Percentiles rank a stretch among this genome's conserved stretches.
Evolutionary conservation across 2,113 vertebrate species (phyloP).

Genomic region (Acinonyx jubatus): DNA sequence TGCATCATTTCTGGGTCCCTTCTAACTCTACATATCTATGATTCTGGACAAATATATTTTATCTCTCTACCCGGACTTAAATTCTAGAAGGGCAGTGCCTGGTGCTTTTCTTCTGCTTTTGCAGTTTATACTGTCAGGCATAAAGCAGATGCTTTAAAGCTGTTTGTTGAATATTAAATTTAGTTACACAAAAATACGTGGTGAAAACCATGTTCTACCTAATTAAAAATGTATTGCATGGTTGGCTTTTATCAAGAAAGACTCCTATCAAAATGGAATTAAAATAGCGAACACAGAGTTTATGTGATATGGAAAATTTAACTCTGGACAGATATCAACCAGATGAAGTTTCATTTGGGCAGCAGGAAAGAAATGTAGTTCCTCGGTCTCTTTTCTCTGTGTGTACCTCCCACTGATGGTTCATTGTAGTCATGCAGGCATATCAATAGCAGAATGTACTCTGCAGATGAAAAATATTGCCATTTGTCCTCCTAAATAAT

Average conservation of each 20-base stretch:
- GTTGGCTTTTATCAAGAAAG: conserved; percentile 55
- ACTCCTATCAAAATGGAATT: conserved; percentile 7
- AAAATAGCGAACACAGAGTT: neutral
- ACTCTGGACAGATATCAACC: conserved; percentile 22
- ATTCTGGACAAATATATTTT: neutral
- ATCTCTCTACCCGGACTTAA: neutral
- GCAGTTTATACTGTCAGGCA: neutral
- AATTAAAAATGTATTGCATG: conserved; percentile 3
- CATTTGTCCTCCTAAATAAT: conserved; percentile 50
- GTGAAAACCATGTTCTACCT: conserved; percentile 56
- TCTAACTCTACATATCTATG: neutral
- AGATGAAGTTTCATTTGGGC: neutral
- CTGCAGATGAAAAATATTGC: conserved; percentile 58
- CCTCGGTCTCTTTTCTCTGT: neutral
- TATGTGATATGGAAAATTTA: conserved; percentile 13
- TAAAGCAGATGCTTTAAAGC: conserved; percentile 27
- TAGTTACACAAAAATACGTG: conserved; percentile 47
- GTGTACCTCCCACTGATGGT: neutral
- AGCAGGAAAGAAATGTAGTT: neutral
- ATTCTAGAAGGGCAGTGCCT: neutral
- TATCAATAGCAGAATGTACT: conserved; percentile 33
- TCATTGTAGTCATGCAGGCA: conserved; percentile 28
- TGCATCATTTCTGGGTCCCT: neutral
- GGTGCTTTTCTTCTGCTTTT: neutral
- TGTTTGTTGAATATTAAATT: conserved; percentile 49